Conservation (phyloP, 2,113 vertebrate species). For the Capra hircus region DNA sequence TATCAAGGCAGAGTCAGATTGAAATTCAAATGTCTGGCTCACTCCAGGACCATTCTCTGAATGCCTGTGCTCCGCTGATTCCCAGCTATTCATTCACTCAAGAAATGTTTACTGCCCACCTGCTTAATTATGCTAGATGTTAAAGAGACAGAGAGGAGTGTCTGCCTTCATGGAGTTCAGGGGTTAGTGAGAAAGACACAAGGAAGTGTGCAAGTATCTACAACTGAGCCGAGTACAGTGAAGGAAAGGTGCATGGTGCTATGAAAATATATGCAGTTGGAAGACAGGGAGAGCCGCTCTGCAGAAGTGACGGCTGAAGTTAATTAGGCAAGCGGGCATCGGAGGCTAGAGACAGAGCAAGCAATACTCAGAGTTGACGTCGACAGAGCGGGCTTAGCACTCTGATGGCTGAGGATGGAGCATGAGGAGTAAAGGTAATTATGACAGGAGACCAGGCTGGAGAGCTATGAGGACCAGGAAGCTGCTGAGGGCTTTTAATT, state of each 20-base stretch:
- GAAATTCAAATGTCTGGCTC: not conserved
- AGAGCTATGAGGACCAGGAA: not conserved
- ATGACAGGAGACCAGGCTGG: not conserved
- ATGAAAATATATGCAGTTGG: not conserved
- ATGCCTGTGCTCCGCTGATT: not conserved
- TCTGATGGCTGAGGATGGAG: not conserved
- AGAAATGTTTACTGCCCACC: not conserved
- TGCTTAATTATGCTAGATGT: not conserved
- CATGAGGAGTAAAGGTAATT: not conserved
- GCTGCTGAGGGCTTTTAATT: not conserved
- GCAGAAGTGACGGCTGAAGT: not conserved
- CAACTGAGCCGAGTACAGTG: not conserved
- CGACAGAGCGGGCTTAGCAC: not conserved
- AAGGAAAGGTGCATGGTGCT: not conserved
- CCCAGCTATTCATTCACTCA: not conserved
- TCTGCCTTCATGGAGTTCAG: not conserved
- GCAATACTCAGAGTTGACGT: not conserved
- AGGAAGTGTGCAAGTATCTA: not conserved
- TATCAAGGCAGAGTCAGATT: not conserved
- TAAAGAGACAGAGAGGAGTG: not conserved
- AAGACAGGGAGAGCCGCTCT: not conserved
- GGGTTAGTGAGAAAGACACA: conserved; percentile 3
- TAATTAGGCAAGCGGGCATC: not conserved
- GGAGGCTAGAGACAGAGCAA: not conserved
- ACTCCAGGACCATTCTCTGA: not conserved